These are phyloP conservation scores for Stegodyphus mimosarum DNA, from an alignment of 1,140 invertebrate genomes.

Conservation along the genomic window DNA sequence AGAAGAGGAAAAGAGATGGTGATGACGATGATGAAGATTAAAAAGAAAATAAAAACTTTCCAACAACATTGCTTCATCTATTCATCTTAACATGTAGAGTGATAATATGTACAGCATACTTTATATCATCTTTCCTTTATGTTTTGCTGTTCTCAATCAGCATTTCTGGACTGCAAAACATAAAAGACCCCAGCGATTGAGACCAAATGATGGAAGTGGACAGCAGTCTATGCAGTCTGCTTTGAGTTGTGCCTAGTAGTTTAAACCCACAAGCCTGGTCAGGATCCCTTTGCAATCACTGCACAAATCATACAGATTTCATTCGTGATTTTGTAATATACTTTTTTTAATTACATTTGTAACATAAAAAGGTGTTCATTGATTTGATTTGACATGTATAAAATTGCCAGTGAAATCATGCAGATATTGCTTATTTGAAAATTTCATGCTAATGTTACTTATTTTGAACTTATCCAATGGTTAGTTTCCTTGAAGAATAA, in stretches of 20 bases:
- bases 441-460: too few species aligned
- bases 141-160: slow-evolving; percentile 34
- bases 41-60: slow-evolving; percentile 30
- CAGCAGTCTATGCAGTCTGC: slow-evolving; percentile 12
- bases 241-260: slow-evolving; percentile 58
- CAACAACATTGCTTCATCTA: slow-evolving; percentile 55
- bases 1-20: slow-evolving; percentile 80
- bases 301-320: slow-evolving; percentile 39
- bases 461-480: too few species aligned
- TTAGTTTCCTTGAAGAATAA: neutral
- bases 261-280: slow-evolving; percentile 51
- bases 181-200: slow-evolving; percentile 43
- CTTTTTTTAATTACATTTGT: slow-evolving; percentile 53
- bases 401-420: slow-evolving; percentile 12
- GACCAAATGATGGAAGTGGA: slow-evolving; percentile 53
- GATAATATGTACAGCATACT: slow-evolving; percentile 60
- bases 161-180: slow-evolving; percentile 40
- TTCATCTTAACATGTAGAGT: slow-evolving; percentile 61
- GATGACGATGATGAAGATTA: slow-evolving; percentile 61
- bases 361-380: slow-evolving; percentile 20
- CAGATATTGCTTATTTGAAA: too few species aligned
- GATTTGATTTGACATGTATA: slow-evolving; percentile 25
- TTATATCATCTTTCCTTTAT: slow-evolving; percentile 52
- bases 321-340: slow-evolving; percentile 51
- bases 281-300: slow-evolving; percentile 50